phyloP scores from a whole-genome alignment of 2,113 vertebrate genomes.

The Oriolus oriolus region DNA sequence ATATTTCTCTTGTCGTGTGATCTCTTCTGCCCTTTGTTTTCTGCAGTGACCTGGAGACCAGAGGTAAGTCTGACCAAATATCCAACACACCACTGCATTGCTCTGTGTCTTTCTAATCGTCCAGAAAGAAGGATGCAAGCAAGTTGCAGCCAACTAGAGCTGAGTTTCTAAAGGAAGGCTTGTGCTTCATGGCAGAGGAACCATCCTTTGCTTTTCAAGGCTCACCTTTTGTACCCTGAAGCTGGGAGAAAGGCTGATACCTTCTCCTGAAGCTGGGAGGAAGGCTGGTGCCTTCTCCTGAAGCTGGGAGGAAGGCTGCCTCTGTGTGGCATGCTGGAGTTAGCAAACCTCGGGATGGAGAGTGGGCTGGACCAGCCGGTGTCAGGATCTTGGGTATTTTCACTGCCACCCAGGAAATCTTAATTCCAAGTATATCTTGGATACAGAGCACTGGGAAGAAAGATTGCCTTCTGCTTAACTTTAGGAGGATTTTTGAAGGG shows the following conservation, averaged over 20 bases:
- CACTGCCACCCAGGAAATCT: background rate
- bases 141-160: background rate
- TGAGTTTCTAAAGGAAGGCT: background rate
- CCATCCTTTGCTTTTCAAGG: background rate
- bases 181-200: background rate
- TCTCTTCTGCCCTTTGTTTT: background rate
- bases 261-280: background rate
- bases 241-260: background rate
- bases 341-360: background rate
- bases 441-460: background rate
- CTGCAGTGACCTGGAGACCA: background rate
- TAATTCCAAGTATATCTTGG: background rate
- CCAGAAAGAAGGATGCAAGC: background rate
- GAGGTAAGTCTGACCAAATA: background rate
- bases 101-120: background rate
- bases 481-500: background rate
- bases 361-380: background rate
- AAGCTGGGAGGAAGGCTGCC: background rate
- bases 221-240: background rate
- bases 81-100: background rate
- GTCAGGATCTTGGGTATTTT: background rate
- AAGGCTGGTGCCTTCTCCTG: background rate
- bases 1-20: background rate
- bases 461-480: background rate
- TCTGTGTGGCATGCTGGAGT: slow-evolving; percentile 2